Evolutionary conservation across 2,113 vertebrate genomes (phyloP).

Genomic region (Lophotis ruficrista): DNA sequence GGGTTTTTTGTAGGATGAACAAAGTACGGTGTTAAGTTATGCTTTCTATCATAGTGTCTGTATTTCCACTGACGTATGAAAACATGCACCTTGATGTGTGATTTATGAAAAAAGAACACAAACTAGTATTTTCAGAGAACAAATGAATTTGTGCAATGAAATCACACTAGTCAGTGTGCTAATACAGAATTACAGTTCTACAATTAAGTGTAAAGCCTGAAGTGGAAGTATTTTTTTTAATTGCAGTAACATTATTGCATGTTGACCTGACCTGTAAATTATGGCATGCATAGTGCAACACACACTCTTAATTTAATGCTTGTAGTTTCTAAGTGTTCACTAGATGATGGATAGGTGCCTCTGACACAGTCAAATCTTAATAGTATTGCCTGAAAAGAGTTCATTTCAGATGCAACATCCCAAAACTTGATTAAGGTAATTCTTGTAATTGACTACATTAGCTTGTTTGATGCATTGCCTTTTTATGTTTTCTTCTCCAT

Average conservation of each 20-base stretch:
- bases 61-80: neutral
- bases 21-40: neutral
- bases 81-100: neutral
- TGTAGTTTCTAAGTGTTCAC: neutral
- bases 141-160: neutral
- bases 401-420: slow-evolving; percentile 10
- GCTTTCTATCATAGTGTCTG: neutral
- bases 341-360: slow-evolving; percentile 20
- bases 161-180: neutral
- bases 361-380: slow-evolving; percentile 4
- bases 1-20: neutral
- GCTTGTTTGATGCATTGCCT: neutral
- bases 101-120: neutral
- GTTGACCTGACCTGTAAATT: neutral
- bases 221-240: neutral
- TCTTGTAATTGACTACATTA: neutral
- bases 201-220: neutral
- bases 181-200: neutral
- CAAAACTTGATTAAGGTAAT: neutral
- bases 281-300: neutral
- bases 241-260: neutral
- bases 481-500: neutral
- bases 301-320: neutral
- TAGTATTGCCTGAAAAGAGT: slow-evolving; percentile 20
- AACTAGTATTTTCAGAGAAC: neutral